Evolutionary conservation across 2,797 vertebrate genomes (phyloP).

Genomic region (Apodemus agrarius): DNA sequence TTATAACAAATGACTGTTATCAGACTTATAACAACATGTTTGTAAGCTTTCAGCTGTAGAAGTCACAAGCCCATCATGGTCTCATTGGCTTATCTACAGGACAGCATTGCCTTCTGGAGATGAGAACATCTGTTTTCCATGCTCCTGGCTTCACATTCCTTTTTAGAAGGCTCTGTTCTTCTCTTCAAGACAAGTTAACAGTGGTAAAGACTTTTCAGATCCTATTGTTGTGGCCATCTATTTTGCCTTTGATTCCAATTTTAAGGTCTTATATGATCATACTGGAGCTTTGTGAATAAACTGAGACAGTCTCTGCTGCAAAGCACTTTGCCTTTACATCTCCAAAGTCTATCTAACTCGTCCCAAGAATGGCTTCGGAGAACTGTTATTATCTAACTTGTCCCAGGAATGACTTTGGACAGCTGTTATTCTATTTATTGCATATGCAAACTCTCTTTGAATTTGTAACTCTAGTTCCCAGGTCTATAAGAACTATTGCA

Average conservation of each 20-base stretch:
- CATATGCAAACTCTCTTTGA: neutral
- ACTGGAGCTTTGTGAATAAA: neutral
- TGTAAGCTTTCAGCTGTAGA: constrained; percentile 30
- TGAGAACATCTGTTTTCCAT: neutral
- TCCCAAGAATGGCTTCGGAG: neutral
- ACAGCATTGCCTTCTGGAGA: neutral
- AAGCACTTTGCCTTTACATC: constrained; percentile 1
- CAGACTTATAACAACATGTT: constrained; percentile 13
- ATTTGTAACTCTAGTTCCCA: neutral
- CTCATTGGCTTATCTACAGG: neutral
- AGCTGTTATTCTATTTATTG: neutral
- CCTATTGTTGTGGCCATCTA: neutral
- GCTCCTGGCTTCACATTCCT: neutral
- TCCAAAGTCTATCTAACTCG: neutral
- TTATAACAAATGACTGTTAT: neutral
- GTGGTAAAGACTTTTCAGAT: neutral
- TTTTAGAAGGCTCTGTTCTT: neutral
- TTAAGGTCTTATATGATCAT: neutral
- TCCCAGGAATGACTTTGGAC: neutral
- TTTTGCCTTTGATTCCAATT: neutral
- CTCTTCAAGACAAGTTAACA: neutral
- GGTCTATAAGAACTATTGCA: neutral
- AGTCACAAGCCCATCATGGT: neutral
- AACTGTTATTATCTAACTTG: neutral
- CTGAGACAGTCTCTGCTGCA: neutral